Evolutionary conservation across 2,113 vertebrate species (phyloP).

Genomic region (Callochromis pleurospilus): DNA sequence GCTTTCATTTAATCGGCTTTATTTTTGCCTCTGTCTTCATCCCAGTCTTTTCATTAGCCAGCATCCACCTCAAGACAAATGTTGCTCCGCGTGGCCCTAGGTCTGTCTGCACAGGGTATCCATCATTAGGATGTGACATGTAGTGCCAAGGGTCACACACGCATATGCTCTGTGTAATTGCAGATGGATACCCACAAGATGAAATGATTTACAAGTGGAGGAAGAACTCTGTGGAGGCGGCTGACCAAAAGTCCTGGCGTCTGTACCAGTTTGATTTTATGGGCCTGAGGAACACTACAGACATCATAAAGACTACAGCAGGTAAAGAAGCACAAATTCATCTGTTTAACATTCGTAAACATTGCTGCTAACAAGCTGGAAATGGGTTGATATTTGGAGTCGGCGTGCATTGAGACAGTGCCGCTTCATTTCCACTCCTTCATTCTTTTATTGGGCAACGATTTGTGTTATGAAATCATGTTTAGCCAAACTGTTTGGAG

Average conservation of each 20-base stretch:
- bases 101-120: slow-evolving; percentile 27
- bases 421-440: background rate
- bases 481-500: background rate
- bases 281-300: slow-evolving; percentile 90
- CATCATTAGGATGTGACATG: slow-evolving; percentile 41
- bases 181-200: slow-evolving; percentile 94
- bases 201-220: slow-evolving; percentile 97
- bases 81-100: slow-evolving; percentile 21
- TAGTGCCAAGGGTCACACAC: slow-evolving; percentile 18
- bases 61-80: slow-evolving; percentile 40
- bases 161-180: slow-evolving; percentile 61
- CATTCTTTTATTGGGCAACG: background rate
- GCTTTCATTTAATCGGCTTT: slow-evolving; percentile 49
- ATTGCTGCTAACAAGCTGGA: background rate
- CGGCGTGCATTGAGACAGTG: background rate
- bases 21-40: slow-evolving; percentile 35
- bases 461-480: background rate
- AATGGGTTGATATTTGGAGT: background rate
- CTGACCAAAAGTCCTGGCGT: slow-evolving; percentile 93
- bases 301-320: slow-evolving; percentile 85
- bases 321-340: slow-evolving; percentile 63
- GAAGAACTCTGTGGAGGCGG: slow-evolving; percentile 90
- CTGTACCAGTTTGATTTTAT: slow-evolving; percentile 98
- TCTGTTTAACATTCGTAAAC: background rate
- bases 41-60: slow-evolving; percentile 59